Conservation (phyloP, 2,888 invertebrate species). For the Chirona hameri region DNA sequence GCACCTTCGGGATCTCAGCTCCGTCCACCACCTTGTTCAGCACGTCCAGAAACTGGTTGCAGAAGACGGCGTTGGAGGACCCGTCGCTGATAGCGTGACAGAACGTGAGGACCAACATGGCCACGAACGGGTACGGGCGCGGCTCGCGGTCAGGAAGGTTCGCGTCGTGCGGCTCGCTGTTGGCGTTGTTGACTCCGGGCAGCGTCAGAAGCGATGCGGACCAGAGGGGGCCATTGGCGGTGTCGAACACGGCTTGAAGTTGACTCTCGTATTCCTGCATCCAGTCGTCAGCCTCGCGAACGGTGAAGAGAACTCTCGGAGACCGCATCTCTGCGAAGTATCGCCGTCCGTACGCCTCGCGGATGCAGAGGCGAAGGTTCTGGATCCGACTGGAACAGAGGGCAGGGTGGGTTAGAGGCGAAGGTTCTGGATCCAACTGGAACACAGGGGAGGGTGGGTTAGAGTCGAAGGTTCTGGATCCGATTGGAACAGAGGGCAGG, state of each 20-base stretch:
- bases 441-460: too few species aligned
- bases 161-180: neutral
- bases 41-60: slow-evolving; percentile 37
- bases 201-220: slow-evolving; percentile 8
- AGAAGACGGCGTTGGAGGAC: slow-evolving; percentile 40
- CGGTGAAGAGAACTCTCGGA: neutral
- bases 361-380: slow-evolving; percentile 29
- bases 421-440: neutral
- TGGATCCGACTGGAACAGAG: slow-evolving; percentile 13
- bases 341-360: slow-evolving; percentile 24
- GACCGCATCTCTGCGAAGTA: slow-evolving; percentile 22
- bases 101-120: slow-evolving; percentile 33
- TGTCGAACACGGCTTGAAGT: slow-evolving; percentile 32
- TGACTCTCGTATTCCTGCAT: slow-evolving; percentile 27
- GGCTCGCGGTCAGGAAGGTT: neutral
- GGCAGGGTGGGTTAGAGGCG: too few species aligned
- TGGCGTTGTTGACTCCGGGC: slow-evolving; percentile 28
- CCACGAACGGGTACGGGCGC: neutral
- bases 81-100: slow-evolving; percentile 40
- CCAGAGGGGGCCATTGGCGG: slow-evolving; percentile 31
- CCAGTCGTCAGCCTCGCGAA: slow-evolving; percentile 25
- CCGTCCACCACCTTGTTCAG: slow-evolving; percentile 38
- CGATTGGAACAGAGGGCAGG: neutral
- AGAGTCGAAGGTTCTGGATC: slow-evolving; percentile 28
- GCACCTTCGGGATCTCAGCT: slow-evolving; percentile 35